Conservation (phyloP, 2,113 vertebrate genomes). For the Nesoenas mayeri region DNA sequence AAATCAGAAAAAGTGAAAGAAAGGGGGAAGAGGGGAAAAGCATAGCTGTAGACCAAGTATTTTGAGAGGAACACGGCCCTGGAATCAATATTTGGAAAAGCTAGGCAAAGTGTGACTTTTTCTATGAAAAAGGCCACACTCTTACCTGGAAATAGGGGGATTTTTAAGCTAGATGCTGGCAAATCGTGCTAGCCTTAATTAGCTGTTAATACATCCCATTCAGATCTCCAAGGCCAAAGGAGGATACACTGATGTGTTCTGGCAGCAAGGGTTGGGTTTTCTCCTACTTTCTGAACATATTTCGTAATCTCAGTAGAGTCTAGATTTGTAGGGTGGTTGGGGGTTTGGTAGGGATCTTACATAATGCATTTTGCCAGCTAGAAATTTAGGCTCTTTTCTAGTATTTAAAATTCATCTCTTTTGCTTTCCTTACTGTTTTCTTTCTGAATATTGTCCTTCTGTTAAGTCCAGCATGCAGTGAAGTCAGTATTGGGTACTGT, state of each 20-base stretch:
- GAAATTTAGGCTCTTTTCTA: neutral
- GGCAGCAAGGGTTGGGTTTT: too few species aligned
- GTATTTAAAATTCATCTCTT: neutral
- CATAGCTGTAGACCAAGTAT: neutral
- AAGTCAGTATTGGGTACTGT: neutral
- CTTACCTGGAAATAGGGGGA: neutral
- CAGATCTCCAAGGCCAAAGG: too few species aligned
- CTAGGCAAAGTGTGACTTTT: neutral
- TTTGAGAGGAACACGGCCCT: neutral
- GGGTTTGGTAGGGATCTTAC: too few species aligned
- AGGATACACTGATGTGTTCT: too few species aligned
- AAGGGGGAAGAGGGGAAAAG: neutral
- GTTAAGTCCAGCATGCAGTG: neutral
- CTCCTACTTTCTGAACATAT: too few species aligned
- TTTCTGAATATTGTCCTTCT: neutral
- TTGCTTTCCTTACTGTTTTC: neutral
- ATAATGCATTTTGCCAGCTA: too few species aligned
- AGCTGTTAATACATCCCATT: too few species aligned
- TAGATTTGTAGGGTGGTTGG: too few species aligned
- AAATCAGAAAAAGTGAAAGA: neutral
- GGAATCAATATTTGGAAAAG: neutral
- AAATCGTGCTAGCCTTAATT: neutral
- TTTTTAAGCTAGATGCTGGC: neutral
- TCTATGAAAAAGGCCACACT: neutral
- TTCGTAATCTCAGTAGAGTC: too few species aligned